Evolutionary conservation across 2,888 invertebrate species (phyloP).

Genomic region (Synanthedon andrenaeformis): DNA sequence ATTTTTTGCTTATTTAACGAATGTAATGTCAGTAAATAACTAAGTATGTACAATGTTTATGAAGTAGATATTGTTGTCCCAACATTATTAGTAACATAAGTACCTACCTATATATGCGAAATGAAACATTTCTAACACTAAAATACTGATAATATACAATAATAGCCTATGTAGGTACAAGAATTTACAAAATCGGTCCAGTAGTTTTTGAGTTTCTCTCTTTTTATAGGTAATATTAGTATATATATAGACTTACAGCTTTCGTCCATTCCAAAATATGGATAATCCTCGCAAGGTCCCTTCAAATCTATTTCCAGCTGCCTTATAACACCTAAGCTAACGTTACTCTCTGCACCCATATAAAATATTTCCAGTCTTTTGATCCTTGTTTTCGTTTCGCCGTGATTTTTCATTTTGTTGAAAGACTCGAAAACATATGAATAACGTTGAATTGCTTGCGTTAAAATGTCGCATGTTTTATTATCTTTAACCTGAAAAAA

Average conservation of each 20-base stretch:
- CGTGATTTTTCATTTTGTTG: not conserved
- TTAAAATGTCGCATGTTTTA: constrained; percentile 60
- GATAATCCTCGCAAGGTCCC: constrained; percentile 74
- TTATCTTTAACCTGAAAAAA: constrained; percentile 11
- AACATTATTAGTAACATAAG: no score
- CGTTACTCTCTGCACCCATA: not conserved
- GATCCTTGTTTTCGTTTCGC: not conserved
- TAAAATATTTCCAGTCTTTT: not conserved
- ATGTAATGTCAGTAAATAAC: no score
- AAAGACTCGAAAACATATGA: constrained; percentile 12
- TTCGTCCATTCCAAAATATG: constrained; percentile 80
- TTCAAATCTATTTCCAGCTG: constrained; percentile 68
- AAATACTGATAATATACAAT: no score
- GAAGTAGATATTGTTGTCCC: no score
- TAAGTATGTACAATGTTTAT: no score
- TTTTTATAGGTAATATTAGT: no score
- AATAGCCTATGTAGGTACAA: no score
- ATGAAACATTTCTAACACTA: no score
- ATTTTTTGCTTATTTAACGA: no score
- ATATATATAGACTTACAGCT: constrained; percentile 70
- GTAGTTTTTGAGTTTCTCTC: no score
- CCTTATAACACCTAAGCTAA: constrained; percentile 26
- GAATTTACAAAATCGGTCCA: no score
- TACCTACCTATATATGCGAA: no score
- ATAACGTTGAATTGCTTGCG: constrained; percentile 69